A percentile compares a stretch with the other conserved stretches of the same genome.
Evolutionary conservation across 2,113 vertebrate species (phyloP).

Genomic region (Dolichallabes microphthalmus): DNA sequence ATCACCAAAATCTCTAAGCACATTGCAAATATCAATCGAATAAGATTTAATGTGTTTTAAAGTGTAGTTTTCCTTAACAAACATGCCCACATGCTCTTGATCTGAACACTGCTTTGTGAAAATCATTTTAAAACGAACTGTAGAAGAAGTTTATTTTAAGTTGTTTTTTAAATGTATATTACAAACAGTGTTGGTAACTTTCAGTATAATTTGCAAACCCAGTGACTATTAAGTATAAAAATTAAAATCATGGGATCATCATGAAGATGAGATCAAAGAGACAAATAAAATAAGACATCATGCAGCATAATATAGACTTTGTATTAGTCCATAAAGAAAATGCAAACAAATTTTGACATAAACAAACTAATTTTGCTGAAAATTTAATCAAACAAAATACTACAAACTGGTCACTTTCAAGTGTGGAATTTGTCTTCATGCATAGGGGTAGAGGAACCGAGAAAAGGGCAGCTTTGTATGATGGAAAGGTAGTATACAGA

Average conservation of each 20-base stretch:
- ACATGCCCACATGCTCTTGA: not conserved
- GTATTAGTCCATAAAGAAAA: slow-evolving; percentile 10
- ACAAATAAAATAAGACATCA: not conserved
- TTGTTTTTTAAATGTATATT: too few species aligned
- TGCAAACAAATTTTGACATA: too few species aligned
- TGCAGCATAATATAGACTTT: slow-evolving; percentile 2
- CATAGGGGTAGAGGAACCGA: too few species aligned
- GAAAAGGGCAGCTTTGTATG: slow-evolving; percentile 9
- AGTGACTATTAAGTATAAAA: too few species aligned
- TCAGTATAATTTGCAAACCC: not conserved
- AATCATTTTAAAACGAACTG: not conserved
- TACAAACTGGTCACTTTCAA: too few species aligned
- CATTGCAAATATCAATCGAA: not conserved
- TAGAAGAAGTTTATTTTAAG: too few species aligned
- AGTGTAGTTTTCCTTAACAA: not conserved
- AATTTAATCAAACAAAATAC: slow-evolving; percentile 28
- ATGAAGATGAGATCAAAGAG: slow-evolving; percentile 8
- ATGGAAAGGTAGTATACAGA: not conserved
- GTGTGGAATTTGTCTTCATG: too few species aligned
- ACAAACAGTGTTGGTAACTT: not conserved
- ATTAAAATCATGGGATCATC: not conserved
- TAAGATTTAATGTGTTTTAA: not conserved
- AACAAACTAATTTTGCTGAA: slow-evolving; percentile 17
- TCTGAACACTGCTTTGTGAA: not conserved
- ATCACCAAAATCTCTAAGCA: not conserved